Conservation (phyloP, 23 tunicate species). For the Ciona savignyi region DNA sequence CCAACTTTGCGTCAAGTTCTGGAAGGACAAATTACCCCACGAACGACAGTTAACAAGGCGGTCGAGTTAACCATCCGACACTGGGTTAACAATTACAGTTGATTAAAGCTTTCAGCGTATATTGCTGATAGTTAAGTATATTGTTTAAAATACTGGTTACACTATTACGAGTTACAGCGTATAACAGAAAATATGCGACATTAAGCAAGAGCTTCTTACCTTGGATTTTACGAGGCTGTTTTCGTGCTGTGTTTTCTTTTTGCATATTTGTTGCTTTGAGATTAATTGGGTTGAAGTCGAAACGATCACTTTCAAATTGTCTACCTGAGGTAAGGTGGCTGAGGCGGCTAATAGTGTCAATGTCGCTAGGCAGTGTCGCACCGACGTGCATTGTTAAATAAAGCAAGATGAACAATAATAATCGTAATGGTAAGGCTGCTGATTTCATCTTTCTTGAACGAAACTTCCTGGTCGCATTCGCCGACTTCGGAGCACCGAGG, state of each 20-base stretch:
- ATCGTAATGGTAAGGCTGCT: not conserved
- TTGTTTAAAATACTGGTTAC: no score
- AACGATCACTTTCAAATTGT: not conserved
- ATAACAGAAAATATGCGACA: no score
- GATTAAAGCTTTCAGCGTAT: constrained; percentile 2
- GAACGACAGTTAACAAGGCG: constrained; percentile 8
- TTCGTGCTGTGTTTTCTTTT: no score
- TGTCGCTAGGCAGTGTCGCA: not conserved
- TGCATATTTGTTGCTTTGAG: not conserved
- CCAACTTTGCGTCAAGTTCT: not conserved
- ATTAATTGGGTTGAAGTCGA: not conserved
- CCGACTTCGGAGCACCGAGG: not conserved
- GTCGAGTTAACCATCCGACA: constrained; percentile 4
- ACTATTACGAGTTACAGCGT: no score
- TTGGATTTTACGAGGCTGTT: not conserved
- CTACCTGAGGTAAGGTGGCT: not conserved
- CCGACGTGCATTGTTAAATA: not conserved
- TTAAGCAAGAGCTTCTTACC: not conserved
- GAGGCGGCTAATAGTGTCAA: not conserved
- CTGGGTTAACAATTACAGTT: constrained; percentile 3
- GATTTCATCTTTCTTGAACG: not conserved
- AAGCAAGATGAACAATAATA: not conserved
- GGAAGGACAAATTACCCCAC: constrained; percentile 14
- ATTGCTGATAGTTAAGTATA: no score
- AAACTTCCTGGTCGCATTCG: not conserved